phyloP scores from a whole-genome alignment of 2,797 vertebrate genomes.

The Siniperca obscura region DNA sequence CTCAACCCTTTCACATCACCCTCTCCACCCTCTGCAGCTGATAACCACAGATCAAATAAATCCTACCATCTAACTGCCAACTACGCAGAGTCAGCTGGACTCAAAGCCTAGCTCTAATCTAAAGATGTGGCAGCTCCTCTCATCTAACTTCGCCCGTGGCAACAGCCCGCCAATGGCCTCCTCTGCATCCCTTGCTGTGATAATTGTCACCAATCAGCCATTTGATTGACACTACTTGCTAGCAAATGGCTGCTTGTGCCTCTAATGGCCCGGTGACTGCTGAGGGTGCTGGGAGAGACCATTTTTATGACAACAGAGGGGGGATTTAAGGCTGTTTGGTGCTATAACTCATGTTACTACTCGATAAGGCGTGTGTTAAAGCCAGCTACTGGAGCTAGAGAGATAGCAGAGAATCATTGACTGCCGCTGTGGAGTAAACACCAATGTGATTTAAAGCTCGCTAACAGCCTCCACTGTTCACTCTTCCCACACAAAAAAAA shows the following conservation, averaged over 20 bases:
- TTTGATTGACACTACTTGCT: constrained; percentile 57
- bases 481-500: not conserved
- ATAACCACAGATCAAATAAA: constrained; percentile 69
- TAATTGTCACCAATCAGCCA: constrained; percentile 65
- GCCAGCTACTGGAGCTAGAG: constrained; percentile 25
- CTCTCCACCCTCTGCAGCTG: constrained; percentile 21
- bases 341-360: constrained; percentile 49
- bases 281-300: constrained; percentile 24
- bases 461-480: constrained; percentile 6
- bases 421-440: constrained; percentile 42
- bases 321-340: constrained; percentile 29
- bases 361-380: constrained; percentile 50
- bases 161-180: constrained; percentile 53
- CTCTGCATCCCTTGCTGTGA: constrained; percentile 49
- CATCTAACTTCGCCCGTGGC: constrained; percentile 34
- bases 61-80: constrained; percentile 44
- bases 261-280: constrained; percentile 38
- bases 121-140: constrained; percentile 38
- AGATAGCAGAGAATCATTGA: constrained; percentile 51
- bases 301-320: constrained; percentile 32
- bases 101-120: constrained; percentile 49
- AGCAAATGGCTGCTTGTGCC: constrained; percentile 43
- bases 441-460: constrained; percentile 32
- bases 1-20: constrained; percentile 15
- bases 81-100: constrained; percentile 39